Evolutionary conservation across 1,140 invertebrate genomes (phyloP).

Genomic region (Aphis gossypii): DNA sequence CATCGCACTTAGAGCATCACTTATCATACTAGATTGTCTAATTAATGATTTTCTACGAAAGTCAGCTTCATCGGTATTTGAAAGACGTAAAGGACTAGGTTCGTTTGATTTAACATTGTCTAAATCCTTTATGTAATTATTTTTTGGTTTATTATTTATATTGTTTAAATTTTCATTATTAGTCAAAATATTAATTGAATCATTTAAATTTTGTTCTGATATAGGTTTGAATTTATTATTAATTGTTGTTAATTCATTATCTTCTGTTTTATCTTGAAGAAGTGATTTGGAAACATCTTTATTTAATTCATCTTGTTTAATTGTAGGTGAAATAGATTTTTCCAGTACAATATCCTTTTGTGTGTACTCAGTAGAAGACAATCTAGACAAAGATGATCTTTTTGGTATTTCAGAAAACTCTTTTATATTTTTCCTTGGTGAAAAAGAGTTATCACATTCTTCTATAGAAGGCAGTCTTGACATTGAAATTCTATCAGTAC

Average conservation of each 20-base stretch:
- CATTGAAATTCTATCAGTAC: background rate
- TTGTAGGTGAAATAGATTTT: background rate
- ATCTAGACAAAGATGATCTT: conserved; percentile 11
- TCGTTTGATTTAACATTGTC: background rate
- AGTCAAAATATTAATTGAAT: background rate
- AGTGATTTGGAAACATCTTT: background rate
- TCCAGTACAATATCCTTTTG: background rate
- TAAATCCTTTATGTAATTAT: background rate
- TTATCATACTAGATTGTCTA: conserved; percentile 40
- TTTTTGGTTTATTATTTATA: background rate
- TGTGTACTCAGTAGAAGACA: background rate
- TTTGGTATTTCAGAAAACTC: conserved; percentile 29
- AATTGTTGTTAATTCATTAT: background rate
- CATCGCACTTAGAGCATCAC: conserved; percentile 26
- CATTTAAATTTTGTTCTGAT: background rate
- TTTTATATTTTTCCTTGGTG: background rate
- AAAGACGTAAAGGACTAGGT: background rate
- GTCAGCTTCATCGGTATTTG: background rate
- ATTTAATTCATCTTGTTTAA: background rate
- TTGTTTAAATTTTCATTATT: background rate
- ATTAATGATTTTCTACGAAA: conserved; percentile 41
- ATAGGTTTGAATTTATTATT: background rate
- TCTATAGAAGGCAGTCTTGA: conserved; percentile 35
- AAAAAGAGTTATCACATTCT: background rate
- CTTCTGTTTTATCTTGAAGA: background rate